Conservation (phyloP, 2,113 vertebrate species). For the Malurus cyaneus region DNA sequence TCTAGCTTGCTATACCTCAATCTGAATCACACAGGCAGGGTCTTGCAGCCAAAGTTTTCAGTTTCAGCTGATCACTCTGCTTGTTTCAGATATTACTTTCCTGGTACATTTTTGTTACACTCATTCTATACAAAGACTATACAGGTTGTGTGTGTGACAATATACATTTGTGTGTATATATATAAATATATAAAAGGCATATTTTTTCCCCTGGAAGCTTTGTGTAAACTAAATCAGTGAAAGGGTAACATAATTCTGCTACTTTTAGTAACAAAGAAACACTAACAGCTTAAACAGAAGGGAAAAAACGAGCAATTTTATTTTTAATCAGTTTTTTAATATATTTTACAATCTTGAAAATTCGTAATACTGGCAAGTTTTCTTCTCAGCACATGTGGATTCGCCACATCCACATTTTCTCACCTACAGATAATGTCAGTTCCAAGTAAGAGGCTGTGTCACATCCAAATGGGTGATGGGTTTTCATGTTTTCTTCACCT, state of each 20-base stretch:
- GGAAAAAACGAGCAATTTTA: fast-evolving
- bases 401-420: background rate
- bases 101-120: background rate
- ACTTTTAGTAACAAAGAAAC: background rate
- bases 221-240: background rate
- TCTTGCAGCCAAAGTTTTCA: background rate
- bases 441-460: background rate
- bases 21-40: background rate
- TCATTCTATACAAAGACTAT: background rate
- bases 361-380: background rate
- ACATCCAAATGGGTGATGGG: background rate
- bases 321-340: background rate
- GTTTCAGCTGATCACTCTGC: background rate
- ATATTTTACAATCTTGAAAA: background rate
- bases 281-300: background rate
- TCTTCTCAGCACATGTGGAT: background rate
- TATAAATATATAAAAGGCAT: background rate
- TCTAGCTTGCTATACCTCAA: background rate
- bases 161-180: no score
- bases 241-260: background rate
- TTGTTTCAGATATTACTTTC: background rate
- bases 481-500: background rate
- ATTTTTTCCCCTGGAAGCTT: background rate
- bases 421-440: background rate
- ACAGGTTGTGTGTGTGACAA: background rate